Conservation (phyloP, 2,888 invertebrate species). For the Drosophila suboccidentalis region DNA sequence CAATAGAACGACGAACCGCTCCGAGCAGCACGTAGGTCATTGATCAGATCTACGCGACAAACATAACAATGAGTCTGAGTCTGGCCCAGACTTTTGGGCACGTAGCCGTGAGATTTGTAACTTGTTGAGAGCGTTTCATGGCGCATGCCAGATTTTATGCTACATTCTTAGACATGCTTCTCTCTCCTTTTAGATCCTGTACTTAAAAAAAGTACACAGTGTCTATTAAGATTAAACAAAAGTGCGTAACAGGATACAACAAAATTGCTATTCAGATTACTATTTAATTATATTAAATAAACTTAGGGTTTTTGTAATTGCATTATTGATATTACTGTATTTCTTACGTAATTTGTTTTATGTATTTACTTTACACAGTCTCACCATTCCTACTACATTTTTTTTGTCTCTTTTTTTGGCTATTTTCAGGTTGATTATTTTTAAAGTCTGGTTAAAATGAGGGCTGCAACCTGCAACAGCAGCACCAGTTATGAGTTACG, state of each 20-base stretch:
- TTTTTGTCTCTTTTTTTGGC: neutral
- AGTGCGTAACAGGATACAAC: no score
- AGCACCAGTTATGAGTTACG: conserved; percentile 64
- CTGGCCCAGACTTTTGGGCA: conserved; percentile 43
- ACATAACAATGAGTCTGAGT: conserved; percentile 77
- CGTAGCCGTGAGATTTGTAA: conserved; percentile 63
- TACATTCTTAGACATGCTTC: conserved; percentile 16
- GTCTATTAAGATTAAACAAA: no score
- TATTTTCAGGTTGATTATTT: conserved; percentile 60
- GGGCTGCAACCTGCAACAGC: conserved; percentile 48
- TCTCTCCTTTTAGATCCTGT: neutral
- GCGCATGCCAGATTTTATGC: conserved; percentile 61
- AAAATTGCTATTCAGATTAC: no score
- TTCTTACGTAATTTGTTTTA: no score
- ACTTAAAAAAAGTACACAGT: neutral
- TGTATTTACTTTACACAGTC: neutral
- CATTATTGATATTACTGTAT: no score
- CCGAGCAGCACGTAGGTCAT: conserved; percentile 79
- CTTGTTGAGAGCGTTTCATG: conserved; percentile 63
- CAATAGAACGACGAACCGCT: conserved; percentile 50
- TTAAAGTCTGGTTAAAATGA: conserved; percentile 38
- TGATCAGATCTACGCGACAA: conserved; percentile 84
- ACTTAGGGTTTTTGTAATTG: no score
- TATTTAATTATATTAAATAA: no score
- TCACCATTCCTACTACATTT: neutral